Evolutionary conservation across 2,113 vertebrate species (phyloP), one percentile per base, ranked within the genome.

Genomic region (Bujurquina vittata): DNA sequence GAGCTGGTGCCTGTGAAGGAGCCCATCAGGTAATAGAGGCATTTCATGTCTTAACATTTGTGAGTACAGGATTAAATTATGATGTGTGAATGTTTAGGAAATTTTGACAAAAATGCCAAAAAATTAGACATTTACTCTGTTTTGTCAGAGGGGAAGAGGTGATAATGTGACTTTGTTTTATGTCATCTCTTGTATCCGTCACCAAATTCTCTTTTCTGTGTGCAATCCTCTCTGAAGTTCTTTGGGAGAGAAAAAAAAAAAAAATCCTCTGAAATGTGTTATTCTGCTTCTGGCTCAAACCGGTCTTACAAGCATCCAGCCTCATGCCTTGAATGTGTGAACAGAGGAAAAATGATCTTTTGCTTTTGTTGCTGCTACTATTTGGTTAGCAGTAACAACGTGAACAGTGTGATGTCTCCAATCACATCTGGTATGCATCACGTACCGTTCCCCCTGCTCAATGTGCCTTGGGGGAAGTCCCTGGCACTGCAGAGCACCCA

Each of bases 381-480:
- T 94, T 93, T 94, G 90, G 67, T 94, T 92, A 82, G 81, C 90
- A 89, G 90, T 91, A 88, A 92, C 91, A 92, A 91, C 58, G 49
- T 86, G 85, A 92, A 89, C 88, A 84, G 92, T 89, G 91, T 90
- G 87, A 91, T 92, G 91, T 84, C 91, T 88, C 91, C 91, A 86
- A 88, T 95, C 94, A 93, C 91, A 93, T 94, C 90, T 93, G 92
- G 78, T 94, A 91, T 93, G 90, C 93, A 93, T 95, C 93, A 93
- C 90, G 89, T 92, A 88, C 63, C 86, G 88, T 81, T 83, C 90
- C 81, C 89, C 73, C 33, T 11, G 29, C 76, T 72, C 82, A 67
- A 33, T 58, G 43, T 60, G 89, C 91, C 94, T 83, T 15, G 77
- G 80, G 88, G 92, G 62, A 55, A 74, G 89, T 90, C 86, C 77